Percentiles rank a stretch among this genome's conserved stretches.
phyloP scores from a whole-genome alignment of 1,140 invertebrate genomes.

The Lucilia sericata region DNA sequence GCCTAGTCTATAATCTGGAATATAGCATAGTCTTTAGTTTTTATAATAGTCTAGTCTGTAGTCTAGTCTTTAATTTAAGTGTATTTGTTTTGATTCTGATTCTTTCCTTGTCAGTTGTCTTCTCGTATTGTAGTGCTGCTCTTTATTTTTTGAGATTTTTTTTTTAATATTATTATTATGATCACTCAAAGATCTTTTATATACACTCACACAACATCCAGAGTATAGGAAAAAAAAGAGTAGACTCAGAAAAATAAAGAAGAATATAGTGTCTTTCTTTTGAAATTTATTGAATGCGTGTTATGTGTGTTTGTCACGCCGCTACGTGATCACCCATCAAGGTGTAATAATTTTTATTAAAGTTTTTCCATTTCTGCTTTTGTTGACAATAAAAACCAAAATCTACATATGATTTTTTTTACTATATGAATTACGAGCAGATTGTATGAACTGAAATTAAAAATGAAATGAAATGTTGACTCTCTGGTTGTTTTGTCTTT shows the following conservation, averaged over 20 bases:
- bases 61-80: neutral
- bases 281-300: conserved; percentile 49
- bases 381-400: neutral
- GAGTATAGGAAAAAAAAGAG: neutral
- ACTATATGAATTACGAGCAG: neutral
- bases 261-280: conserved; percentile 35
- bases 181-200: neutral
- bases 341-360: conserved; percentile 51
- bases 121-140: neutral
- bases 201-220: neutral
- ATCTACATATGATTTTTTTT: neutral
- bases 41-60: too few species aligned
- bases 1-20: too few species aligned
- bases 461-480: neutral
- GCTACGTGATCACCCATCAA: conserved; percentile 50
- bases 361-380: neutral
- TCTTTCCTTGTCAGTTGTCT: neutral
- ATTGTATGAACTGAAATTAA: neutral
- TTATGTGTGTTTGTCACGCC: conserved; percentile 48
- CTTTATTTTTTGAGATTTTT: conserved; percentile 1
- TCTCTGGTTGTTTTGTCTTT: neutral
- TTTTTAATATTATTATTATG: neutral
- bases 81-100: neutral
- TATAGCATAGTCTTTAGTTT: too few species aligned
- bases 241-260: neutral